Conservation (phyloP, 2,797 vertebrate species). For the Okamejei kenojei region DNA sequence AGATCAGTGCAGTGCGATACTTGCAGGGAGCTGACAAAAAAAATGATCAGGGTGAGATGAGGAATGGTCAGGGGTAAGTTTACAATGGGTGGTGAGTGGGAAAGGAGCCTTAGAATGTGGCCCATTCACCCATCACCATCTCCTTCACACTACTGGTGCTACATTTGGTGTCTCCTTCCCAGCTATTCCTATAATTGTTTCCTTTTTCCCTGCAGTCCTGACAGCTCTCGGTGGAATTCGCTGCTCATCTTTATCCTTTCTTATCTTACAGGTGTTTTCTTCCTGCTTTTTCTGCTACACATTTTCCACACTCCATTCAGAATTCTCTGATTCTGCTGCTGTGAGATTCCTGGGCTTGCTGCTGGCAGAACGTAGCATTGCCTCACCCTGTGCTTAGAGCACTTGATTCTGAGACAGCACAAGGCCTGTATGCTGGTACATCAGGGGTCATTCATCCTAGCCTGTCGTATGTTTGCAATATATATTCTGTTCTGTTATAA, state of each 20-base stretch:
- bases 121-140: not conserved
- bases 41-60: not conserved
- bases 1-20: too few relatives aligned
- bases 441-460: not conserved
- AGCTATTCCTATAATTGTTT: not conserved
- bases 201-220: not conserved
- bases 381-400: not conserved
- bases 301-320: not conserved
- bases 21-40: not conserved
- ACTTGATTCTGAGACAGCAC: not conserved
- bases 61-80: not conserved
- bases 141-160: not conserved
- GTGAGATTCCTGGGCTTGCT: not conserved
- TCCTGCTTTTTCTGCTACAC: not conserved
- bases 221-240: not conserved
- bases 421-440: not conserved
- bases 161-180: not conserved
- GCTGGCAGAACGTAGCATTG: not conserved
- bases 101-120: not conserved
- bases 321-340: not conserved
- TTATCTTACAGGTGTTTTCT: not conserved
- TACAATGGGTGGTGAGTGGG: not conserved
- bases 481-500: not conserved
- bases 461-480: not conserved
- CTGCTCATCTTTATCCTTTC: not conserved